Evolutionary conservation across 2,797 vertebrate species (phyloP).

Genomic region (Peromyscus aztecus): DNA sequence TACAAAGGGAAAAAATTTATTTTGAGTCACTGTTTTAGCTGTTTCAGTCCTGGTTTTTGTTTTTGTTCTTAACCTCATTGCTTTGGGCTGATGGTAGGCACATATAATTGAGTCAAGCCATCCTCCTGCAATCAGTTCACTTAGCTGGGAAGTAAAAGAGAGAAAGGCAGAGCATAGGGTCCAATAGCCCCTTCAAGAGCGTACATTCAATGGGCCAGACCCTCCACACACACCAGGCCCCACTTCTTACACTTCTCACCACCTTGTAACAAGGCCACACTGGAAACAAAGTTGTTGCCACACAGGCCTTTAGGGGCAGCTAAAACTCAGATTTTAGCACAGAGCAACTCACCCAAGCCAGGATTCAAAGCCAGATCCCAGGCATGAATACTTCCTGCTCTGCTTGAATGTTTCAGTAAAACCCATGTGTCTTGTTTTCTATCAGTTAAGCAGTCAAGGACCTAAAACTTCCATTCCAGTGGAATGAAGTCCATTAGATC

Average conservation of each 20-base stretch:
- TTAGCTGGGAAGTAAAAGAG: background rate
- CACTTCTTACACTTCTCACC: background rate
- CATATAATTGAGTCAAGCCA: background rate
- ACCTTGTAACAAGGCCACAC: background rate
- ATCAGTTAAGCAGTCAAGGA: background rate
- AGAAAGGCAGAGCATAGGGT: background rate
- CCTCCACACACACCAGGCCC: background rate
- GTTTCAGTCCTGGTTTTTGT: background rate
- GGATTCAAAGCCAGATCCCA: background rate
- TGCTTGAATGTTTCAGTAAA: background rate
- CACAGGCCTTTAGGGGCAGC: background rate
- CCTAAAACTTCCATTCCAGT: background rate
- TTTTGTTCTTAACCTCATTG: background rate
- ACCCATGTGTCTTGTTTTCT: background rate
- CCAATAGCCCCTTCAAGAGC: background rate
- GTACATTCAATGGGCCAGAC: background rate
- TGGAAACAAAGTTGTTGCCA: background rate
- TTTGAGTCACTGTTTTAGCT: background rate
- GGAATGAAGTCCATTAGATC: background rate
- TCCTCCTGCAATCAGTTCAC: background rate
- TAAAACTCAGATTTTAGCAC: no score
- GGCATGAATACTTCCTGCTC: background rate
- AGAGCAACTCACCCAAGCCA: background rate
- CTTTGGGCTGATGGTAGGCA: background rate
- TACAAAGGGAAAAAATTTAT: background rate